Evolutionary conservation across 2,797 vertebrate species (phyloP), one percentile per base, ranked within the genome.

Genomic region (Chromis chromis): DNA sequence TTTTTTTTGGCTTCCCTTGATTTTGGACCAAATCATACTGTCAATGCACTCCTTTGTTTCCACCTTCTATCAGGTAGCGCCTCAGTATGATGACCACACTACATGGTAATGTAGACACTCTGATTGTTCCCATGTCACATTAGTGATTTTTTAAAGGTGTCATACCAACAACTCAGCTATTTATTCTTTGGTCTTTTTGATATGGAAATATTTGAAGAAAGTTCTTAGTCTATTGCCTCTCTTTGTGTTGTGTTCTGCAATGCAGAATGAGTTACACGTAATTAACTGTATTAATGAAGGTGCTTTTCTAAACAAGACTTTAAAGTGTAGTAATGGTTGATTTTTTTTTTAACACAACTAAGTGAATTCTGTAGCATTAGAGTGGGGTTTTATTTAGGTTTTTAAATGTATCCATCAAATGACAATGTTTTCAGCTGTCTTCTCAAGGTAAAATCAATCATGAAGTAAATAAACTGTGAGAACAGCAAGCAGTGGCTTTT

Each of bases 1-100:
- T 5, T 14, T 22, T n/a, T 22, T 31, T 49, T 21, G 59, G 65
- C 27, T 33, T 81, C 64, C 48, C 7, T 64, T 55, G 3, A n/a
- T 76, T 74, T 80, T 61, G 65, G 87, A 87, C 86, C 81, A 90
- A 88, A 84, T 81, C 64, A 53, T 74, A 21, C 60, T 19, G 59
- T 73, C 60, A 49, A 74, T 80, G 70, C 73, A 64, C 67, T 81
- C 63, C 17, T 80, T 80, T 77, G 74, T 87, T 86, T 84, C 78
- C 74, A 76, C 52, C 63, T 44, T 70, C 39, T 13, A 55, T 74
- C 78, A 87, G 69, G 66, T 78, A 24, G 48, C 62, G 55, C 59
- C 25, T 81, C 68, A 14, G 57, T 55, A 65, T 64, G 62, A 77
- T 64, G 40, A 56, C 33, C 40, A 59, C n/a, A 74, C 42, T 60